Conservation (phyloP, 1,140 invertebrate genomes). For the Drosophila saltans region DNA sequence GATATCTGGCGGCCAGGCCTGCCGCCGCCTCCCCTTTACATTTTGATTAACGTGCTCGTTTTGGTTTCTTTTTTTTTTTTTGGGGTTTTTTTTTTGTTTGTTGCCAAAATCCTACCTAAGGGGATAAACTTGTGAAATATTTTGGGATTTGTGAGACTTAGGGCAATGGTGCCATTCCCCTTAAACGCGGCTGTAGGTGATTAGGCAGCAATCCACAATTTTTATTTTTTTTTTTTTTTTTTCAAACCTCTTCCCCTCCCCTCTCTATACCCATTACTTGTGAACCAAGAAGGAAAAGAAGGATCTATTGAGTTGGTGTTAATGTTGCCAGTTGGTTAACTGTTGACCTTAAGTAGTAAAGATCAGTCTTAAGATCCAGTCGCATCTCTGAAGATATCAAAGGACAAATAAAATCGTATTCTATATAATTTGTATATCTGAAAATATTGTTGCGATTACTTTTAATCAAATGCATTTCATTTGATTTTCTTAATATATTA, state of each 20-base stretch:
- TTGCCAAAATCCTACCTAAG: constrained; percentile 75
- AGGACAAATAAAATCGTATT: too few species aligned
- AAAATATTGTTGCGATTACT: too few species aligned
- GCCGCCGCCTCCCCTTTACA: constrained; percentile 42
- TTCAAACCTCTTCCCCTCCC: not conserved
- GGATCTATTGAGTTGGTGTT: constrained; percentile 7
- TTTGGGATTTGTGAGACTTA: constrained; percentile 80
- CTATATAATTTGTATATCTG: too few species aligned
- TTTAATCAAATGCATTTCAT: too few species aligned
- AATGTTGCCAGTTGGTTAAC: not conserved
- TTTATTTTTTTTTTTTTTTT: not conserved
- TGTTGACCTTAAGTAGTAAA: not conserved
- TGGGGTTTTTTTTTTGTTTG: constrained; percentile 33
- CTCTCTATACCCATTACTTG: not conserved
- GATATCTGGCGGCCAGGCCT: constrained; percentile 53
- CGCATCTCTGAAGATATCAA: too few species aligned
- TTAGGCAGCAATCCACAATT: constrained; percentile 74
- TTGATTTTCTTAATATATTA: too few species aligned
- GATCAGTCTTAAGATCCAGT: not conserved
- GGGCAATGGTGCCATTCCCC: constrained; percentile 11
- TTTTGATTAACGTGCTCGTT: constrained; percentile 75
- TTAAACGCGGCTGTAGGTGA: constrained; percentile 55
- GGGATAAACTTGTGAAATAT: constrained; percentile 82
- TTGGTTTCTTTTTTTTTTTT: constrained; percentile 38
- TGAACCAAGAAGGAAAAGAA: not conserved